phyloP scores from a whole-genome alignment of 2,113 vertebrate genomes.

The Perca flavescens region DNA sequence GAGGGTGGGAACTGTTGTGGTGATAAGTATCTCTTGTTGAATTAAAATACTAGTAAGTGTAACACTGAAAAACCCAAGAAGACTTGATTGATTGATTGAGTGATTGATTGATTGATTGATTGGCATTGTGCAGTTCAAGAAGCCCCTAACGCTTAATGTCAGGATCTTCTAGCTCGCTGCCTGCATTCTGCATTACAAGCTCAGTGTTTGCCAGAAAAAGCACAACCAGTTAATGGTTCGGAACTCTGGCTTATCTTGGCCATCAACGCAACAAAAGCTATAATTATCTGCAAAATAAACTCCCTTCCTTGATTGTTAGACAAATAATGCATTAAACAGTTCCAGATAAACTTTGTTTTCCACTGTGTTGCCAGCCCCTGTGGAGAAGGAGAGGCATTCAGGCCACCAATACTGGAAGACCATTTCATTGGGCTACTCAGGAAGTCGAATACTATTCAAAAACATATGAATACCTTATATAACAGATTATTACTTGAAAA shows the following conservation, averaged over 20 bases:
- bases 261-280: conserved; percentile 81
- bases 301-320: conserved; percentile 79
- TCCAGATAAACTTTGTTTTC: conserved; percentile 77
- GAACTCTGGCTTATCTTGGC: conserved; percentile 80
- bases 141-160: conserved; percentile 16
- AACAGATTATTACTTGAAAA: conserved; percentile 61
- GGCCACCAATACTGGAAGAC: conserved; percentile 49
- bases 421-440: conserved; percentile 50
- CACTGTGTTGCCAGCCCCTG: conserved; percentile 45
- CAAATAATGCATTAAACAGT: conserved; percentile 82
- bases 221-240: conserved; percentile 77
- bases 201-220: conserved; percentile 77
- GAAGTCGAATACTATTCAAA: conserved; percentile 49
- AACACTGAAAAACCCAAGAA: conserved; percentile 14
- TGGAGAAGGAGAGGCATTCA: conserved; percentile 39
- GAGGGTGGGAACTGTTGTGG: conserved; percentile 39
- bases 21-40: conserved; percentile 17
- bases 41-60: background rate
- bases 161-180: conserved; percentile 38
- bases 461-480: conserved; percentile 64
- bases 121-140: conserved; percentile 14
- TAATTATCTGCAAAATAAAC: conserved; percentile 84
- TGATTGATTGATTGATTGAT: conserved; percentile 9
- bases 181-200: conserved; percentile 36
- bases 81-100: background rate